phyloP scores from a whole-genome alignment of 2,888 invertebrate species.

The Nymphalis polychloros region DNA sequence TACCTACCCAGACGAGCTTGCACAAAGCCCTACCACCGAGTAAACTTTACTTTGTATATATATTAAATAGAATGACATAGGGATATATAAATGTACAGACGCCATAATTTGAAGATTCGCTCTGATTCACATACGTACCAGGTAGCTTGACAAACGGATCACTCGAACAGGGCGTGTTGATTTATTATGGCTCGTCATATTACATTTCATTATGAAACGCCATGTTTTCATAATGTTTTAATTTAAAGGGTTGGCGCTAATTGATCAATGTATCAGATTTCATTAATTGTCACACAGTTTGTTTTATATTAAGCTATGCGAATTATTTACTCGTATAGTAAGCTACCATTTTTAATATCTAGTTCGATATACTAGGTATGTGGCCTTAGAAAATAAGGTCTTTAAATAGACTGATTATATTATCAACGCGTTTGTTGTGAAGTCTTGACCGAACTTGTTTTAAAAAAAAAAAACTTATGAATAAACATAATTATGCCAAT shows the following conservation, averaged over 20 bases:
- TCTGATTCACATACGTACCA: constrained; percentile 2
- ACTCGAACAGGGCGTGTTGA: not conserved
- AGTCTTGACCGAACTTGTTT: not conserved
- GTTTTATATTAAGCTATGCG: not conserved
- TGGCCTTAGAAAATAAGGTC: not conserved
- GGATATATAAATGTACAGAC: not conserved
- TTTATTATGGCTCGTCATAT: not conserved
- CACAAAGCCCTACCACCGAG: too few species aligned
- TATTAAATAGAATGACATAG: not conserved
- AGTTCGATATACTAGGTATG: too few species aligned
- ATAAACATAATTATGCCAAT: not conserved
- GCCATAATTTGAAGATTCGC: constrained; percentile 2
- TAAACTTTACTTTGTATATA: not conserved
- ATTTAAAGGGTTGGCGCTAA: constrained; percentile 10
- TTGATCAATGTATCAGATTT: not conserved
- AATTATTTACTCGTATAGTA: not conserved
- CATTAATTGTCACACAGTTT: not conserved
- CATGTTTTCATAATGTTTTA: not conserved
- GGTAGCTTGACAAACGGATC: not conserved
- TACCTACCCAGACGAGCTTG: too few species aligned
- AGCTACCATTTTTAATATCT: too few species aligned
- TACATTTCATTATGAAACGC: not conserved
- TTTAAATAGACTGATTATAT: not conserved
- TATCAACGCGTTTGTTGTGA: not conserved
- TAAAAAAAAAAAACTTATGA: not conserved